Percentiles rank a stretch among this genome's conserved stretches.
phyloP scores from a whole-genome alignment of 2,888 invertebrate species.

The Amblyjoppa fuscipennis region DNA sequence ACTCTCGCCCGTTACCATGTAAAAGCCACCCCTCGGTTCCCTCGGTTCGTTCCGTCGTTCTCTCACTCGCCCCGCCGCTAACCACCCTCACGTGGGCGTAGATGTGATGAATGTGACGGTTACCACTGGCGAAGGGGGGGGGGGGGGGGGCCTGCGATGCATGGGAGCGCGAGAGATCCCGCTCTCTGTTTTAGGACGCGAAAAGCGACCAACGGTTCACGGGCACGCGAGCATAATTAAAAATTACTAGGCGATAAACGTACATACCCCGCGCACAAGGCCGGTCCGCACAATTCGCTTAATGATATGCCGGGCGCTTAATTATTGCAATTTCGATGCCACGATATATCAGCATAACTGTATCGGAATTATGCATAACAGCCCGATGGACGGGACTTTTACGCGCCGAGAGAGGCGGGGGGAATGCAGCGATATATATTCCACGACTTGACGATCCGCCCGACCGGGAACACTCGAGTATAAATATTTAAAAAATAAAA shows the following conservation, averaged over 20 bases:
- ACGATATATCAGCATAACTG: slow-evolving; percentile 43
- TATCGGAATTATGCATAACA: slow-evolving; percentile 15
- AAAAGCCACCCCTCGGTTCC: slow-evolving; percentile 15
- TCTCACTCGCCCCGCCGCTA: slow-evolving; percentile 11
- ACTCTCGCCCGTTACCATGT: slow-evolving; percentile 1
- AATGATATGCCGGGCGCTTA: slow-evolving; percentile 66
- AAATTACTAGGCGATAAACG: slow-evolving; percentile 76
- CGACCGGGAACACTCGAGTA: background rate
- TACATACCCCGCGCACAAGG: slow-evolving; percentile 10
- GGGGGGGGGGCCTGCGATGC: slow-evolving; percentile 21
- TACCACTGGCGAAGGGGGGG: slow-evolving; percentile 34
- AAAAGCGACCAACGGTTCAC: slow-evolving; percentile 31
- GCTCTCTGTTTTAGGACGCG: slow-evolving; percentile 33
- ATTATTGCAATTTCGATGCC: slow-evolving; percentile 62
- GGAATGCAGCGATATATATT: background rate
- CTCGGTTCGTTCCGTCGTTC: background rate
- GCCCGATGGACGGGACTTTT: background rate
- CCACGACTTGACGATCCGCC: background rate
- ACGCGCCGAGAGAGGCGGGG: background rate
- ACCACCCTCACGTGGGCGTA: slow-evolving; percentile 49
- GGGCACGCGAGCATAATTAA: slow-evolving; percentile 77
- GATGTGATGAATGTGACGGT: slow-evolving; percentile 58
- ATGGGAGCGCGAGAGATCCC: slow-evolving; percentile 18
- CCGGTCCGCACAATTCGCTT: slow-evolving; percentile 52
- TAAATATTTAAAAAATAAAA: background rate